Evolutionary conservation across 92 coral and sea anemone genomes (phyloP).

Genomic region (Zoanthus sansibaricus): DNA sequence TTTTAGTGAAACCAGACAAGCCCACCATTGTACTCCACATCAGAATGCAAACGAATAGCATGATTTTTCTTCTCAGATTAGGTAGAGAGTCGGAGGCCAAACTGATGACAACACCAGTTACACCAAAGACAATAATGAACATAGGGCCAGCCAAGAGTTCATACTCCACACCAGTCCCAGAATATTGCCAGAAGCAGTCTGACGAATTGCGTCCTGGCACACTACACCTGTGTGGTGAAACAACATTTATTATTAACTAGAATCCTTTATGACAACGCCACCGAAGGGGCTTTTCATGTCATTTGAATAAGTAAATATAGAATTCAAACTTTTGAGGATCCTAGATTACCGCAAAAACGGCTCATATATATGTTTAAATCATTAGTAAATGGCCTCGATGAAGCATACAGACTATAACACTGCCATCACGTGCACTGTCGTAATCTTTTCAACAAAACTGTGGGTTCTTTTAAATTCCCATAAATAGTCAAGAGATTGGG

Average conservation of each 20-base stretch:
- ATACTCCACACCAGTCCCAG: conserved; percentile 33
- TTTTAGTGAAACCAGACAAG: conserved; percentile 5
- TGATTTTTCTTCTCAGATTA: not conserved
- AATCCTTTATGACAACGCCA: not conserved
- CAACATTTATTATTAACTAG: not conserved
- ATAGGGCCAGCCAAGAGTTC: conserved; percentile 33
- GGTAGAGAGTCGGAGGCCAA: not conserved
- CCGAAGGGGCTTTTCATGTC: no score
- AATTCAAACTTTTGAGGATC: no score
- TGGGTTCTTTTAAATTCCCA: no score
- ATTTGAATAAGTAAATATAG: no score
- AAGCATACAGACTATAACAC: no score
- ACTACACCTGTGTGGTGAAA: not conserved
- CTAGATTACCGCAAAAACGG: no score
- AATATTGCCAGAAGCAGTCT: conserved; percentile 25
- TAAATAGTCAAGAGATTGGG: no score
- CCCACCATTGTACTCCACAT: conserved; percentile 22
- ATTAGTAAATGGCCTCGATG: no score
- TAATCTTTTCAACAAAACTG: no score
- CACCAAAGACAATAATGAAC: conserved; percentile 10
- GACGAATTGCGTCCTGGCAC: not conserved
- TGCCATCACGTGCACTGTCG: no score
- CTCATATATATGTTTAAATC: no score
- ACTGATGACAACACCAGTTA: conserved; percentile 28
- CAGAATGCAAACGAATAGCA: conserved; percentile 17